phyloP scores from a whole-genome alignment of 2,797 vertebrate genomes.

The Alauda arvensis region DNA sequence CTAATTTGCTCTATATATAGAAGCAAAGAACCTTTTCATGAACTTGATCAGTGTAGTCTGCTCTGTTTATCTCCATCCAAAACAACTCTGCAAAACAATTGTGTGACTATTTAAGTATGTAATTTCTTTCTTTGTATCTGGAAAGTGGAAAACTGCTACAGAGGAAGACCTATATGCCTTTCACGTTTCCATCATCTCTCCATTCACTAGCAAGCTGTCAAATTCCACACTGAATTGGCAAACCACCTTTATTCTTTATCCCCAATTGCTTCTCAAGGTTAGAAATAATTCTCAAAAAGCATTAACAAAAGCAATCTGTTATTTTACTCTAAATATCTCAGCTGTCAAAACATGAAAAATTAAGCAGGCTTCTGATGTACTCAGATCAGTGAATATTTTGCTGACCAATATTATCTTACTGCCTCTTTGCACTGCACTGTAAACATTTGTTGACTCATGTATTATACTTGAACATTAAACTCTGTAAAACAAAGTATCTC shows the following conservation, averaged over 20 bases:
- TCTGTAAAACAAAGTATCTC: not conserved
- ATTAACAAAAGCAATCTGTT: slow-evolving; percentile 40
- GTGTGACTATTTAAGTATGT: not conserved
- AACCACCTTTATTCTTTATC: slow-evolving; percentile 27
- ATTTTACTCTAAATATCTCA: slow-evolving; percentile 27
- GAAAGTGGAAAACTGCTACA: not conserved
- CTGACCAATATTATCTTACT: slow-evolving; percentile 20
- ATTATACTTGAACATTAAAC: not conserved
- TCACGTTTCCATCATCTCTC: not conserved
- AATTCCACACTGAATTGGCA: not conserved
- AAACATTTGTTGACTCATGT: not conserved
- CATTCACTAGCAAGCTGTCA: slow-evolving; percentile 16
- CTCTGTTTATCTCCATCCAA: not conserved
- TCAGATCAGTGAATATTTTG: slow-evolving; percentile 9
- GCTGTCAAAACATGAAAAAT: slow-evolving; percentile 39
- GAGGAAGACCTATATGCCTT: not conserved
- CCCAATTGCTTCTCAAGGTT: slow-evolving; percentile 7
- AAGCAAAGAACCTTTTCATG: not conserved
- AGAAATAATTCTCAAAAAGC: slow-evolving; percentile 34
- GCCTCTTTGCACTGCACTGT: not conserved
- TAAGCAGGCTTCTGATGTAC: not conserved
- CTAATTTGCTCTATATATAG: not conserved
- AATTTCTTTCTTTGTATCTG: slow-evolving; percentile 2
- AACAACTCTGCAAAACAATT: not conserved
- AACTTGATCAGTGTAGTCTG: not conserved